A percentile compares a stretch with the other conserved stretches of the same genome.
Evolutionary conservation across 2,113 vertebrate genomes (phyloP).

Genomic region (Uria aalge): DNA sequence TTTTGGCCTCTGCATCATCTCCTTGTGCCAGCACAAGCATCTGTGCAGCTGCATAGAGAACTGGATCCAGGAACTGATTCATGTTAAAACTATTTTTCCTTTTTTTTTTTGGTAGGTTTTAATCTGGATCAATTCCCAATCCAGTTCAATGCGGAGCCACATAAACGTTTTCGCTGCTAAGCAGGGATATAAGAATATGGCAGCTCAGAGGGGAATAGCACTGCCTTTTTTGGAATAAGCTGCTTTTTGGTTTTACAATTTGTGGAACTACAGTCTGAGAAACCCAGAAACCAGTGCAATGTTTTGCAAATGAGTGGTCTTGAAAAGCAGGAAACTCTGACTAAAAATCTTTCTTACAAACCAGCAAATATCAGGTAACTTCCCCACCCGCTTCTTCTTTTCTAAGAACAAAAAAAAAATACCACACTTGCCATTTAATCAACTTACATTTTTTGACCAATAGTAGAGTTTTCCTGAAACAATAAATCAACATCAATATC

Average conservation of each 20-base stretch:
- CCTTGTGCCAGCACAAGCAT: slow-evolving; percentile 50
- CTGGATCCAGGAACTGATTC: slow-evolving; percentile 26
- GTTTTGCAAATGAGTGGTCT: background rate
- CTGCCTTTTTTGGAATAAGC: background rate
- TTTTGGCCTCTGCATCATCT: slow-evolving; percentile 22
- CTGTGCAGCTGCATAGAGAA: slow-evolving; percentile 34
- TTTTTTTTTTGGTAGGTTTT: background rate
- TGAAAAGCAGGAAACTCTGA: background rate
- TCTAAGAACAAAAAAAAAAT: background rate
- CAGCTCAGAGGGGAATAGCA: background rate
- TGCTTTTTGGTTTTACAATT: background rate
- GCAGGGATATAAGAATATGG: background rate
- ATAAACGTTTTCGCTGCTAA: background rate
- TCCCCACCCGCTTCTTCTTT: accelerated
- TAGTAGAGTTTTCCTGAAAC: slow-evolving; percentile 99
- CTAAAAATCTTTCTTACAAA: background rate
- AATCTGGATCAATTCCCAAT: background rate
- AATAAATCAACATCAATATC: slow-evolving; percentile 95
- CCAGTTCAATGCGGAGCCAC: background rate
- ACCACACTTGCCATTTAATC: background rate
- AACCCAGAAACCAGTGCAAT: background rate
- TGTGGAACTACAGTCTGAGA: background rate
- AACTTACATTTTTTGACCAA: slow-evolving; percentile 97
- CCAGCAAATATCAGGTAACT: background rate
- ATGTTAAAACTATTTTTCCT: background rate